A percentile compares a stretch with the other conserved stretches of the same genome.
Conservation (phyloP, 2,888 invertebrate species). For the Cheilosia vulpina region DNA sequence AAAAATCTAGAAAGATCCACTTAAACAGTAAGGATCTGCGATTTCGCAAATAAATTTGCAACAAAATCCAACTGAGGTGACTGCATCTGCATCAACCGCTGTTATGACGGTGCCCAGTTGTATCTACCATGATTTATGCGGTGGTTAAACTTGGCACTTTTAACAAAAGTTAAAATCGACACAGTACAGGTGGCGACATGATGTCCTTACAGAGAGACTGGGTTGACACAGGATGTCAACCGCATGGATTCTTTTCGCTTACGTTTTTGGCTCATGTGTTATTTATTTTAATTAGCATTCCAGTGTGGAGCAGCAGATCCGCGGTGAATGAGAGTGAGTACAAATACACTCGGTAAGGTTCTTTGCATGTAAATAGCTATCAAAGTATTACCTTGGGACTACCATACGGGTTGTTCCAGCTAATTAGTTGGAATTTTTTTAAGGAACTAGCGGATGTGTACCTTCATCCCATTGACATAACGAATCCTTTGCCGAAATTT, state of each 20-base stretch:
- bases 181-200: slow-evolving; percentile 48
- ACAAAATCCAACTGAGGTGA: slow-evolving; percentile 31
- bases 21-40: slow-evolving; percentile 3
- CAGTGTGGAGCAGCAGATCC: slow-evolving; percentile 1
- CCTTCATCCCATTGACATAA: background rate
- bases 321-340: slow-evolving; percentile 7
- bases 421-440: background rate
- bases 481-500: slow-evolving; percentile 18
- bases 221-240: slow-evolving; percentile 23
- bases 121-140: slow-evolving; percentile 49
- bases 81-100: slow-evolving; percentile 34
- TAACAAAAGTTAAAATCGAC: slow-evolving; percentile 51
- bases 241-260: slow-evolving; percentile 36
- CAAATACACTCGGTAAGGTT: slow-evolving; percentile 34
- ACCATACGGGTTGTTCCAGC: slow-evolving; percentile 5
- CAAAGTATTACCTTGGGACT: slow-evolving; percentile 32
- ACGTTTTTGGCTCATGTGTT: slow-evolving; percentile 59
- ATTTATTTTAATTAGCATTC: slow-evolving; percentile 74
- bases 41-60: slow-evolving; percentile 19
- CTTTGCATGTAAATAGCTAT: slow-evolving; percentile 46
- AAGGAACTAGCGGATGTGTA: slow-evolving; percentile 18
- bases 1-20: slow-evolving; percentile 21
- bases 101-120: slow-evolving; percentile 9
- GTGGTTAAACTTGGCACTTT: slow-evolving; percentile 61
- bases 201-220: slow-evolving; percentile 23